phyloP scores from a whole-genome alignment of 1,140 invertebrate species.

The Atopsyche davidsoni region DNA sequence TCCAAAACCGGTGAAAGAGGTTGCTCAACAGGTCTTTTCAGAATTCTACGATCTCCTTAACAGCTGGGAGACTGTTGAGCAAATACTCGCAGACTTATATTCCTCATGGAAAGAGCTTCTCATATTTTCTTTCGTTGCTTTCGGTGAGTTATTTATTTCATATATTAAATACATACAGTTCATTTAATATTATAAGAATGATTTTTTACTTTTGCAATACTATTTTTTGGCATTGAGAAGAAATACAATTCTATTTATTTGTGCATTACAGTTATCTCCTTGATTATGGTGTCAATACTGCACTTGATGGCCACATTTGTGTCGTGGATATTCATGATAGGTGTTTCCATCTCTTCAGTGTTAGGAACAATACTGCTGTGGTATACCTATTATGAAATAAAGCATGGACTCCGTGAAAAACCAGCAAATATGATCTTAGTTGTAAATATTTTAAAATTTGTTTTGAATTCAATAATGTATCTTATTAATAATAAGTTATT shows the following conservation, averaged over 20 bases:
- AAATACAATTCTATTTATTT: conserved; percentile 29
- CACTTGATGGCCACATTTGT: conserved; percentile 77
- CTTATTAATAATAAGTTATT: not conserved
- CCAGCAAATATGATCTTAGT: conserved; percentile 41
- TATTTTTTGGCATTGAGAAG: conserved; percentile 26
- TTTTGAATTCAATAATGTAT: not conserved
- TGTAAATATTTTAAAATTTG: conserved; percentile 18
- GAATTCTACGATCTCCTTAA: conserved; percentile 78
- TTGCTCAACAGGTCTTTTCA: conserved; percentile 54
- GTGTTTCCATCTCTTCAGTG: conserved; percentile 68
- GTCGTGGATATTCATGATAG: conserved; percentile 79
- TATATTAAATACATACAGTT: too few species aligned
- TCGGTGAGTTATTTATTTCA: conserved; percentile 53
- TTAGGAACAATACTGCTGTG: conserved; percentile 75
- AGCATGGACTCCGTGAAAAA: conserved; percentile 60
- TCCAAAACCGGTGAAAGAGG: conserved; percentile 60
- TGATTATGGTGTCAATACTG: conserved; percentile 76
- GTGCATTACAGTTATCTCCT: conserved; percentile 69
- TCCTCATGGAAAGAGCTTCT: conserved; percentile 80
- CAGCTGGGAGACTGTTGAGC: conserved; percentile 80
- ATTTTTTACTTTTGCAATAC: not conserved
- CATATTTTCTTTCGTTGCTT: conserved; percentile 70
- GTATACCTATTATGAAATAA: conserved; percentile 82
- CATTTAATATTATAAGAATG: too few species aligned
- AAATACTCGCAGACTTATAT: conserved; percentile 82